Percentiles rank a stretch among this genome's conserved stretches.
Conservation (phyloP, 2,888 invertebrate species). For the Lepidochrysops patricia region DNA sequence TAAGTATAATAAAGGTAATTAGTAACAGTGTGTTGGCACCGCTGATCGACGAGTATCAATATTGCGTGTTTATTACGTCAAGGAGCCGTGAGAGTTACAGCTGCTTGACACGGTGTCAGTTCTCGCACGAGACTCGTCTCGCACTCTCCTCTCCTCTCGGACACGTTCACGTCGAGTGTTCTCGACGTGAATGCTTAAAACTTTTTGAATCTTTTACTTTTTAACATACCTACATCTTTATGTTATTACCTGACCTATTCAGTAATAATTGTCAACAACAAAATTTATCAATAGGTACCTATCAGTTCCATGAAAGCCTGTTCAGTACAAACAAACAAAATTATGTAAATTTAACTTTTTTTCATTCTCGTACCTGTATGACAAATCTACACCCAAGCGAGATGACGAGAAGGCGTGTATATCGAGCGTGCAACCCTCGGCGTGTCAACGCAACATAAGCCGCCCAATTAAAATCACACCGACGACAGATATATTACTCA, state of each 20-base stretch:
- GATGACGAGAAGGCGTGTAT: not conserved
- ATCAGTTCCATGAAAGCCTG: no score
- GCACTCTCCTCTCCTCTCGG: no score
- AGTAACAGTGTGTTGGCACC: not conserved
- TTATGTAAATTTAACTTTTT: no score
- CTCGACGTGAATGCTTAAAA: no score
- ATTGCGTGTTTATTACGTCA: slow-evolving; percentile 38
- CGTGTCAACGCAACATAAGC: not conserved
- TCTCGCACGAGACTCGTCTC: not conserved
- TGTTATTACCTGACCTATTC: no score
- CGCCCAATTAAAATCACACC: not conserved
- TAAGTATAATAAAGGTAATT: slow-evolving; percentile 1
- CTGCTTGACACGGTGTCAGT: not conserved
- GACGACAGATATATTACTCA: slow-evolving; percentile 10
- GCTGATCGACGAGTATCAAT: slow-evolving; percentile 23
- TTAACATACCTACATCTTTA: no score
- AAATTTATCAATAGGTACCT: no score
- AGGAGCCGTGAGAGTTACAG: slow-evolving; percentile 25
- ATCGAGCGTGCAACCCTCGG: not conserved
- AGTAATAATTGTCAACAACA: no score
- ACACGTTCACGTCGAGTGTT: not conserved
- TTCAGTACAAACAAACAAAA: no score
- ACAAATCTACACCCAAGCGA: not conserved
- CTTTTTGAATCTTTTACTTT: no score
- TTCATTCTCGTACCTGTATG: no score